Evolutionary conservation across 2,888 invertebrate genomes (phyloP), one percentile per base, ranked within the genome.

Genomic region (Bellardia bayeri): DNA sequence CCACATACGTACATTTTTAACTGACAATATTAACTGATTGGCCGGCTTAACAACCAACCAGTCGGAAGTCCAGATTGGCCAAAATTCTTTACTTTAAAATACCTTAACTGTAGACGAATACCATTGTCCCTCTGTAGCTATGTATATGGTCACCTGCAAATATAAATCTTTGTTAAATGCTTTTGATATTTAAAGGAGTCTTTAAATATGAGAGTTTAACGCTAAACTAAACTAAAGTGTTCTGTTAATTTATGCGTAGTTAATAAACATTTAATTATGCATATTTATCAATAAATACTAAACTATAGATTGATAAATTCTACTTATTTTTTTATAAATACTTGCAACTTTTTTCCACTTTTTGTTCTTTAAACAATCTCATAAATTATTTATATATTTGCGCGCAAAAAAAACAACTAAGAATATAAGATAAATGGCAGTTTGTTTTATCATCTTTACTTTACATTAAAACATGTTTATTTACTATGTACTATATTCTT

Each of bases 271-370:
- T 87, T 74, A 84, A 81, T 75, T 79, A 85, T 82, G 81, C 78
- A 85, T 87, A 87, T 85, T 84, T 82, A 87, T 87, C 82, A 82
- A 64, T 82, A 82, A 83, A n/a, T 40, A 74, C 81, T 84, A 58
- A 45, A 61, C 68, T 30, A 30, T 42, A 68, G 61, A 71, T 63
- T 74, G 54, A 82, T 87, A 56, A 87, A 64, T 84, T 78, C 78
- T 42, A 7, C 58, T 69, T 79, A 23, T 66, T 81, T 81, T 9
- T 64, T 61, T 54, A 23, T 30, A 71, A 71, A 42, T 63, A 63
- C 23, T 23, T 30, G n/a, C 6, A 51, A 4, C 13, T 78, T 58
- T 37, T 68, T 56, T 23, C 33, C 16, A 11, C 30, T 56, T 33
- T 68, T 54, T 42, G 14, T n/a, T 56, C 14, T 37, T 45, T 13